Base-by-base conservation (phyloP, 2,888 invertebrate species). In the Portevinia maculata region DNA sequence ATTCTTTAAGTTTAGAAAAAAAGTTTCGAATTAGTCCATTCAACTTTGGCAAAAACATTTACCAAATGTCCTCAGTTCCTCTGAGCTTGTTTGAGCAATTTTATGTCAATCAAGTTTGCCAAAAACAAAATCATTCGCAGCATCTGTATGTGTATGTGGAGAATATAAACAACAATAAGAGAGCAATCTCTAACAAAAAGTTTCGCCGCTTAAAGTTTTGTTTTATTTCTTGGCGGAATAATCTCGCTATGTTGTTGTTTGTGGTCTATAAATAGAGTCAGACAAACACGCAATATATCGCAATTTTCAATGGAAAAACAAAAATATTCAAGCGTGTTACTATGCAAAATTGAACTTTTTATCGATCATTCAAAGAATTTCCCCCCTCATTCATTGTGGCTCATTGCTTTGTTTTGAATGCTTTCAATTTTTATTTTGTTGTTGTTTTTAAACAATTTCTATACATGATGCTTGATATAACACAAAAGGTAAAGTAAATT, bases 181-280 rank as follows among this genome's bases (percentile, higher is more conserved):
- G 57, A 60, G 60, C 60, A 57, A 65, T 74, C 30, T 64, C 50
- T 55, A 41, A 50, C 34, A 53, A 60, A 71, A 57, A 55, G 48
- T 69, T 53, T 30, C 48, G 30, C n/a, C 53, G 24, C 39, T n/a
- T 19, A 44, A 15, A 5, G 17, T 55, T 24, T 24, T 19, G 9
- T 28, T 52, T 50, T 73, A 41, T 67, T 17, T 65, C 60, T 67
- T 46, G 37, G 59, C 37, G 37, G 52, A 52, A 39, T 34, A 17
- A 30, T 11, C 0, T 19, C 6, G 11, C 39, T 62, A 55, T 79
- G 75, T 76, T 81, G 57, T 83, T 78, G 83, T 83, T 78, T 83
- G 44, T 50, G 34, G 15, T 83, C 83, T 83, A 78, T 50, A 67
- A 67, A 67, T 78, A 83, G 55, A 57, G 4, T 30, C 71, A 83